Evolutionary conservation across 2,113 vertebrate genomes (phyloP), one percentile per base, ranked within the genome.

Genomic region (Anser cygnoides): DNA sequence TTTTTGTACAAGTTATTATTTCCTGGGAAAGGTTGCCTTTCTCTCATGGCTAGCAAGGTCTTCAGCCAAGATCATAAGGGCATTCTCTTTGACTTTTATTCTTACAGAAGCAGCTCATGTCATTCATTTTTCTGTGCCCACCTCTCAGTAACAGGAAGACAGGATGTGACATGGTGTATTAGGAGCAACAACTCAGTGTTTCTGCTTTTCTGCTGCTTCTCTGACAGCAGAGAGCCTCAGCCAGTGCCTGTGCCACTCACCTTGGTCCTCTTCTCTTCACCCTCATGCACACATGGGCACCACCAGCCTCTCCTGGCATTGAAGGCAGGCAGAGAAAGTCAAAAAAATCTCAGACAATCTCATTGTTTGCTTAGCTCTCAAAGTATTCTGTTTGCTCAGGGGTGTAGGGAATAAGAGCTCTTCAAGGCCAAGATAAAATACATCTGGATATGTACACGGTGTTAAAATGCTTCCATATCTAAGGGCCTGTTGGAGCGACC

Each of bases 401-500:
- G 5, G 10, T 79, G 14, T 2, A 6, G 25, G 18, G 28, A 57
- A 78, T 76, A 61, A 4, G 37, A 10, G 12, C 8, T 11, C 28
- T 76, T 90, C 37, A 55, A 83, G 28, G 13, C 19, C 37, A 46
- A 23, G 5, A n/a, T 28, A 73, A 85, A 76, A 76, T 46, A 65
- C 1, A 3, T 57, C 11, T 78, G 71, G 26, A 54, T 63, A 8
- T 28, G 35, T 33, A 11, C 26, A 5, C 33, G 6, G 6, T 57
- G 19, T 43, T 73, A 59, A 20, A 71, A 75, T 65, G 23, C n/a
- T 65, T 82, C 66, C 2, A 4, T 43, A 46, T 74, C 28, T 57
- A 13, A 82, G 17, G 0, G 1, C 0, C 2, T 29, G 2, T 41
- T 75, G n/a, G 31, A 87, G 71, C 19, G 11, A 52, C 21, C 15